Percentiles rank a stretch among this genome's conserved stretches.
phyloP scores from a whole-genome alignment of 2,888 invertebrate species.

The Mythimna pallens region DNA sequence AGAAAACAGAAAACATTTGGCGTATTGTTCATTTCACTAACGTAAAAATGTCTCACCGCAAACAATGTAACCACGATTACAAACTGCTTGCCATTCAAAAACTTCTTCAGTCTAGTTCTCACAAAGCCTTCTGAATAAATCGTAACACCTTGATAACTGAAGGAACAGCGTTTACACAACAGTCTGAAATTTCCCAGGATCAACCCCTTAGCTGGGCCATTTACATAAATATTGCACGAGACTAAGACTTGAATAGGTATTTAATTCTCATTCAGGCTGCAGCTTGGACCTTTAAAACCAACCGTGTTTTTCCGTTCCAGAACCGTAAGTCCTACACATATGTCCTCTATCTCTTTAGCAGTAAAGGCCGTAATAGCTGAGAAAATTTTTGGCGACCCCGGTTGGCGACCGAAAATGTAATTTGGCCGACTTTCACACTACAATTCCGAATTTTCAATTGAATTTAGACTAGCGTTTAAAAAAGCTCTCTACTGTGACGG shows the following conservation, averaged over 20 bases:
- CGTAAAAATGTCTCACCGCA: background rate
- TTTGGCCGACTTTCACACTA: conserved; percentile 49
- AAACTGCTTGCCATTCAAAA: conserved; percentile 35
- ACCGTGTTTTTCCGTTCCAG: conserved; percentile 19
- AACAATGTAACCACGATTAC: conserved; percentile 10
- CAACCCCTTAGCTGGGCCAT: conserved; percentile 68
- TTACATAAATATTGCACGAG: conserved; percentile 80
- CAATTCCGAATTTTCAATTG: conserved; percentile 44
- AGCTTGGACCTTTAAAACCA: conserved; percentile 61
- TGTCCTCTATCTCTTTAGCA: conserved; percentile 4
- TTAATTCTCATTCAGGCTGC: conserved; percentile 80
- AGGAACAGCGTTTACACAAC: conserved; percentile 58
- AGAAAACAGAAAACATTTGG: background rate
- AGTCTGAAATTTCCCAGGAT: conserved; percentile 66
- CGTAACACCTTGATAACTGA: conserved; percentile 53
- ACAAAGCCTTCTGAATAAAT: conserved; percentile 51
- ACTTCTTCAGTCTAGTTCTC: conserved; percentile 35
- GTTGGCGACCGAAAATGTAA: conserved; percentile 19
- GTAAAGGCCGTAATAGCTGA: conserved; percentile 48
- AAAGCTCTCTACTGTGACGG: conserved; percentile 26
- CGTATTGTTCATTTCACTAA: background rate
- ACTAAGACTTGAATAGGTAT: conserved; percentile 78
- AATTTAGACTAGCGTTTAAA: conserved; percentile 14
- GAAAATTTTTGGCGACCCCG: conserved; percentile 2
- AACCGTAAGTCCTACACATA: background rate